Evolutionary conservation across 2,797 vertebrate genomes (phyloP).

Genomic region (Orestias chungarensis): DNA sequence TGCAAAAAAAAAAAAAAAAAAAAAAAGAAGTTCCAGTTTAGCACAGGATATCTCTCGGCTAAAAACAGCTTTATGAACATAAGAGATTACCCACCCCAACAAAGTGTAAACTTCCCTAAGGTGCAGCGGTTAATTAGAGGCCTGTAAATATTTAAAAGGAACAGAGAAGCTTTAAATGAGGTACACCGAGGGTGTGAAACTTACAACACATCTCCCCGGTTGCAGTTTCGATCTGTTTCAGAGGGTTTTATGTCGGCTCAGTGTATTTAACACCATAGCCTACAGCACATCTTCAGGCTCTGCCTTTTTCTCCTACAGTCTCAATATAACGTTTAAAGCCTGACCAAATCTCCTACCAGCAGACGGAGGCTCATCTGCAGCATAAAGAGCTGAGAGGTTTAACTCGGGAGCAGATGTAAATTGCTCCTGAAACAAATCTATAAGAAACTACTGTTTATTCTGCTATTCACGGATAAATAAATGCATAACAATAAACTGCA

Average conservation of each 20-base stretch:
- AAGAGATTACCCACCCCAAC: constrained; percentile 18
- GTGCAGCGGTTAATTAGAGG: constrained; percentile 37
- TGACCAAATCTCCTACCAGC: constrained; percentile 43
- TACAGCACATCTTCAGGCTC: constrained; percentile 42
- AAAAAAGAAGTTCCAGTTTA: constrained; percentile 1
- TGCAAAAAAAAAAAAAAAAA: too few relatives aligned
- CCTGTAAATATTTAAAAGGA: constrained; percentile 29
- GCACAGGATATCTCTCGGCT: constrained; percentile 10
- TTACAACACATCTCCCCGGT: constrained; percentile 11
- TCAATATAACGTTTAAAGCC: constrained; percentile 55
- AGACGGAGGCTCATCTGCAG: constrained; percentile 39
- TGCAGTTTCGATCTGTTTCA: constrained; percentile 22
- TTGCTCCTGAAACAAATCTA: too few relatives aligned
- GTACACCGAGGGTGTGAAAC: constrained; percentile 24
- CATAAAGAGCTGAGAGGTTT: constrained; percentile 46
- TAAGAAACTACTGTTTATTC: background rate
- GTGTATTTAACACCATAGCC: constrained; percentile 35
- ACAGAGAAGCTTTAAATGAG: constrained; percentile 26
- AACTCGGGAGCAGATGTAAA: constrained; percentile 30
- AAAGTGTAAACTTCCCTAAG: constrained; percentile 26
- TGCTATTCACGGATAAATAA: background rate
- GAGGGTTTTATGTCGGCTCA: constrained; percentile 23
- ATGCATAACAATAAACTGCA: background rate
- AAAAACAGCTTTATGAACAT: constrained; percentile 34
- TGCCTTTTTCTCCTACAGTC: constrained; percentile 48